These are phyloP conservation scores for Cairina moschata DNA, from an alignment of 2,113 vertebrate genomes.

Conservation along the genomic window DNA sequence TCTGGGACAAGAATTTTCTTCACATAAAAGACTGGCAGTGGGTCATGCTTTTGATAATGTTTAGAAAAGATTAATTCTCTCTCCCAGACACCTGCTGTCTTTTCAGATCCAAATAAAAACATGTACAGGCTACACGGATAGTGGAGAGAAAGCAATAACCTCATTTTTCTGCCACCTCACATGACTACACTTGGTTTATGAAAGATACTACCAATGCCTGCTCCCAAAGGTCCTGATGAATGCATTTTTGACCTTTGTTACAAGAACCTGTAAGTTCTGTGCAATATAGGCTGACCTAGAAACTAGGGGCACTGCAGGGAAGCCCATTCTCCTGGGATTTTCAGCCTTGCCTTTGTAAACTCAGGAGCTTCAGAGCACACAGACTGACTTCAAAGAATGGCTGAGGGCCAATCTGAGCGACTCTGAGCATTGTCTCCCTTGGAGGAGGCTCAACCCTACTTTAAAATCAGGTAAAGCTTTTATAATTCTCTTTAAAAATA, in stretches of 20 bases:
- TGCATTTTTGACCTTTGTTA: not conserved
- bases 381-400: not conserved
- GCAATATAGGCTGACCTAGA: not conserved
- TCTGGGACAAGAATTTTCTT: not conserved
- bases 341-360: not conserved
- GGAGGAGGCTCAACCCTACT: not conserved
- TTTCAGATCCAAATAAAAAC: not conserved
- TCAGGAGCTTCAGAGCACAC: not conserved
- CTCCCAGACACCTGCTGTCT: not conserved
- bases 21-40: not conserved
- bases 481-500: not conserved
- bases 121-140: not conserved
- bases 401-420: not conserved
- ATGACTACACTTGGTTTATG: not conserved
- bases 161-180: not conserved
- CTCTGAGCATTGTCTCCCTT: not conserved
- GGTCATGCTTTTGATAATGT: not conserved
- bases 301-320: not conserved
- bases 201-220: not conserved
- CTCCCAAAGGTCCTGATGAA: not conserved
- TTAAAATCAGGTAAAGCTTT: not conserved
- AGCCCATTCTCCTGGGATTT: not conserved
- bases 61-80: not conserved
- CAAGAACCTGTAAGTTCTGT: not conserved
- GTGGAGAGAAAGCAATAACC: not conserved